Percentiles rank a stretch among this genome's conserved stretches.
These are phyloP conservation scores for Harpagoxenus sublaevis DNA, from an alignment of 2,888 invertebrate genomes.

Conservation along the genomic window DNA sequence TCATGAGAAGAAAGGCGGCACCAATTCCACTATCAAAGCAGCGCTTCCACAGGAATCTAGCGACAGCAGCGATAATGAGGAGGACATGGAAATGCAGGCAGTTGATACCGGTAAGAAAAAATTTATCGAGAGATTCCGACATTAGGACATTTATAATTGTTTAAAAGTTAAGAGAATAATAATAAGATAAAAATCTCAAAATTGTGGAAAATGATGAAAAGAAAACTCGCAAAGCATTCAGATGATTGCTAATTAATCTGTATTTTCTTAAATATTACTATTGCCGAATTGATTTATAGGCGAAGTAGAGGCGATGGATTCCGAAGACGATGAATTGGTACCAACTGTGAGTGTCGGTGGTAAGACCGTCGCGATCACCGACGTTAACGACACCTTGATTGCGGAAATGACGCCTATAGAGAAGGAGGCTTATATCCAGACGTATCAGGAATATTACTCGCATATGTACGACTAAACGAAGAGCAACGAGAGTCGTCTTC, in stretches of 20 bases:
- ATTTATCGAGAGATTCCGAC: conserved; percentile 10
- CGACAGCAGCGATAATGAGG: conserved; percentile 95
- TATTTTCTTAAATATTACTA: conserved; percentile 2
- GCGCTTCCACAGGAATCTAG: conserved; percentile 88
- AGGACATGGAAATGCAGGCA: conserved; percentile 89
- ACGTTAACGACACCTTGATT: conserved; percentile 95
- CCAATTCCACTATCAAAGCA: conserved; percentile 89
- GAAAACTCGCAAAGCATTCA: too few species aligned
- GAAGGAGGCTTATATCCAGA: conserved; percentile 97
- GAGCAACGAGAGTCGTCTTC: conserved; percentile 56
- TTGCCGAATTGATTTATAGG: conserved; percentile 84
- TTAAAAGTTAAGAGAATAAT: neutral
- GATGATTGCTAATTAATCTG: neutral
- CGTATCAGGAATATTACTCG: conserved; percentile 97
- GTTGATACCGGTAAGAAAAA: conserved; percentile 88
- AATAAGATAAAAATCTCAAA: neutral
- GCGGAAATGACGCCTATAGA: conserved; percentile 96
- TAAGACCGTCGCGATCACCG: conserved; percentile 92
- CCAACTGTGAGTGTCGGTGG: conserved; percentile 94
- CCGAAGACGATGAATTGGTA: conserved; percentile 92
- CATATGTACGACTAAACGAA: conserved; percentile 92
- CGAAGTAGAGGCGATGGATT: conserved; percentile 92
- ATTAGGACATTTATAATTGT: neutral
- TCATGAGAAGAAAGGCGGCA: conserved; percentile 93
- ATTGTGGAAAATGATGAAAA: neutral